These are phyloP conservation scores for Tipula unca DNA, from an alignment of 2,888 invertebrate species.

Conservation along the genomic window DNA sequence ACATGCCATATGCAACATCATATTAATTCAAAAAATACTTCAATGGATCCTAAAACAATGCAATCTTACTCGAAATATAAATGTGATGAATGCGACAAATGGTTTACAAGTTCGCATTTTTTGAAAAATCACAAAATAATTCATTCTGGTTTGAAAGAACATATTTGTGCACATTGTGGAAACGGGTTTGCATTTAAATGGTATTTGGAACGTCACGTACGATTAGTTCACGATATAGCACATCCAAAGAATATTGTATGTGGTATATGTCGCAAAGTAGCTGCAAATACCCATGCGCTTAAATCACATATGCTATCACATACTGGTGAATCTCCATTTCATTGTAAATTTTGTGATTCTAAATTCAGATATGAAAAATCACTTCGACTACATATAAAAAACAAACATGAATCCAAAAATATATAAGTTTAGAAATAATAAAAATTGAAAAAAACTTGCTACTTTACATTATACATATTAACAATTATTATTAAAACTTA, in stretches of 20 bases:
- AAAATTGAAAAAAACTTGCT: no score
- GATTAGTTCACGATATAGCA: background rate
- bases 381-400: background rate
- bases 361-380: background rate
- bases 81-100: background rate
- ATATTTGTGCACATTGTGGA: background rate
- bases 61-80: background rate
- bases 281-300: background rate
- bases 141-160: background rate
- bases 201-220: background rate
- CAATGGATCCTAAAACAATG: background rate
- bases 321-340: background rate
- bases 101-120: background rate
- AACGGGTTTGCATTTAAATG: background rate
- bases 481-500: no score
- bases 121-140: background rate
- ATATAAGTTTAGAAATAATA: no score
- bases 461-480: no score
- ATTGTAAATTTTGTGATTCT: background rate
- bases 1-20: background rate
- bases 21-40: background rate
- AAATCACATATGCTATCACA: background rate
- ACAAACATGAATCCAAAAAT: background rate
- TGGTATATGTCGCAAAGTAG: background rate
- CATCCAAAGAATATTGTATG: background rate